Conservation (phyloP, 64 coral and sea anemone species). For the Platygyra sinensis region DNA sequence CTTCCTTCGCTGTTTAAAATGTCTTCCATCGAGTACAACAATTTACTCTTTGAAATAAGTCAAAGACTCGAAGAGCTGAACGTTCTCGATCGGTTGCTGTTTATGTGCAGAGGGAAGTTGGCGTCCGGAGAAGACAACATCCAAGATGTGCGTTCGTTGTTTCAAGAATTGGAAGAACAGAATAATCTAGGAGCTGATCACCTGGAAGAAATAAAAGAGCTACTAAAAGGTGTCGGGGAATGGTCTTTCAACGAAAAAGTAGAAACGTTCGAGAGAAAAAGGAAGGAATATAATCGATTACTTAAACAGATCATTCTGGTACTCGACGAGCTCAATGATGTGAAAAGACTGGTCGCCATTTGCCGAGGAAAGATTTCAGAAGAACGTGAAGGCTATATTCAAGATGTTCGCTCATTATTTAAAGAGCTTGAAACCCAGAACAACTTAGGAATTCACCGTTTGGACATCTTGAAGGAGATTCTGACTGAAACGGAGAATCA, state of each 20-base stretch:
- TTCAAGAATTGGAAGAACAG: not conserved
- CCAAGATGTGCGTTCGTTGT: not conserved
- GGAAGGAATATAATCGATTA: not conserved
- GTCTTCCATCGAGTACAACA: not conserved
- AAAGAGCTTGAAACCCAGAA: conserved; percentile 9
- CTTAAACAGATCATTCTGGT: not conserved
- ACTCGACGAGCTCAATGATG: conserved; percentile 21
- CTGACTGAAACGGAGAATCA: not conserved
- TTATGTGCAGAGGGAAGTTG: not conserved
- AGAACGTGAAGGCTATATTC: not conserved
- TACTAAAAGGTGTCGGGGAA: not conserved
- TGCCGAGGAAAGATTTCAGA: not conserved
- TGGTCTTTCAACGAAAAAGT: not conserved
- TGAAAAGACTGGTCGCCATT: not conserved
- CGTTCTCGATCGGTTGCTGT: not conserved
- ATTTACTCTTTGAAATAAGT: not conserved
- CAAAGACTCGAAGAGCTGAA: not conserved
- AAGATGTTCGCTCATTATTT: conserved; percentile 2
- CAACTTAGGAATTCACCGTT: not conserved
- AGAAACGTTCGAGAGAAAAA: not conserved
- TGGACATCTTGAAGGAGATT: not conserved
- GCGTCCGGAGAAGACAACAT: not conserved
- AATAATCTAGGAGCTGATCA: not conserved
- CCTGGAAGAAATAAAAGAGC: not conserved
- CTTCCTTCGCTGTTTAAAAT: not conserved